Conservation (phyloP, 1,140 invertebrate genomes). For the Dreissena polymorpha region DNA sequence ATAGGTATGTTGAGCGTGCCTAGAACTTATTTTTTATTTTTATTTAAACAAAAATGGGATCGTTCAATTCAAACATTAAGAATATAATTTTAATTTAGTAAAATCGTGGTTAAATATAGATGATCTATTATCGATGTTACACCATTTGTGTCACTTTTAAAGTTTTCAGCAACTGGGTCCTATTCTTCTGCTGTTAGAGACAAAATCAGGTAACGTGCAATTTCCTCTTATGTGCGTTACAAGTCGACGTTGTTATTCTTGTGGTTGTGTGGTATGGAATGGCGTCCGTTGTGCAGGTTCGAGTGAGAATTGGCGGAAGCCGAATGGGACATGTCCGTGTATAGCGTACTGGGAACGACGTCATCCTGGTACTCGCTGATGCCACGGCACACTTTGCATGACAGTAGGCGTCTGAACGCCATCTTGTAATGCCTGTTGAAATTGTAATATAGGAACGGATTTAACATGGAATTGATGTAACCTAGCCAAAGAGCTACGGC, state of each 20-base stretch:
- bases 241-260: constrained; percentile 50
- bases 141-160: no score
- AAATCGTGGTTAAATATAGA: no score
- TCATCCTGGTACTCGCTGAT: constrained; percentile 72
- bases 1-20: no score
- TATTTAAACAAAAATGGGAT: no score
- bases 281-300: constrained; percentile 34
- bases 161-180: no score
- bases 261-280: constrained; percentile 31
- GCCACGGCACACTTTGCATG: constrained; percentile 70
- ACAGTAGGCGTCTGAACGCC: constrained; percentile 85
- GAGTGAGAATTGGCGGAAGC: constrained; percentile 40
- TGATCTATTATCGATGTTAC: no score
- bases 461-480: constrained; percentile 98
- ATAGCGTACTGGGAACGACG: constrained; percentile 55
- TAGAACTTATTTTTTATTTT: no score
- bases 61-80: no score
- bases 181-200: no score
- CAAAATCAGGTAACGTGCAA: no score
- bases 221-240: constrained; percentile 1
- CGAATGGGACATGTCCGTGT: constrained; percentile 51
- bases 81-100: no score
- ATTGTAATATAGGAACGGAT: constrained; percentile 88
- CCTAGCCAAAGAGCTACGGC: constrained; percentile 80
- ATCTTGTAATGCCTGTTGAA: constrained; percentile 96